Evolutionary conservation across 2,888 invertebrate species (phyloP).

Genomic region (Heliconius charithonia): DNA sequence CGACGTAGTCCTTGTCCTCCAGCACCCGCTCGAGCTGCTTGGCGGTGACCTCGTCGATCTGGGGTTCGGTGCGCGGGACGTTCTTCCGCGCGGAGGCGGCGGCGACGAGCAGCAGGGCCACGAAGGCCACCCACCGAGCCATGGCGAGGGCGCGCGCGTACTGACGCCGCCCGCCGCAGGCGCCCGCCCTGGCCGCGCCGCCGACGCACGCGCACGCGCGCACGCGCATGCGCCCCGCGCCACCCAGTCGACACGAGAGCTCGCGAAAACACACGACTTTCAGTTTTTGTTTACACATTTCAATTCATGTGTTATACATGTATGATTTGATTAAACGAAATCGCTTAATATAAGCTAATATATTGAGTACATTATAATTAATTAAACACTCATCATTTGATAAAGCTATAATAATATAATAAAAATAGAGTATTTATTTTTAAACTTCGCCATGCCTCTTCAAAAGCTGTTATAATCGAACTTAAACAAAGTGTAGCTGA

Average conservation of each 20-base stretch:
- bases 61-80: constrained; percentile 84
- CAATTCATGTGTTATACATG: constrained; percentile 2
- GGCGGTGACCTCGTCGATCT: constrained; percentile 96
- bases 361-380: not conserved
- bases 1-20: constrained; percentile 96
- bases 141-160: constrained; percentile 81
- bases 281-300: constrained; percentile 48
- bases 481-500: not conserved
- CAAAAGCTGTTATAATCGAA: too few species aligned
- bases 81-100: constrained; percentile 77
- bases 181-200: constrained; percentile 54
- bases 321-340: not conserved
- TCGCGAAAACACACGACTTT: constrained; percentile 50
- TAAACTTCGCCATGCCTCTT: not conserved
- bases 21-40: constrained; percentile 95
- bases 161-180: constrained; percentile 57
- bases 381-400: not conserved
- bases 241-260: constrained; percentile 42
- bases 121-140: constrained; percentile 81
- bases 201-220: constrained; percentile 51
- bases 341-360: not conserved
- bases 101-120: constrained; percentile 82
- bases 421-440: not conserved
- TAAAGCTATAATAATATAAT: not conserved
- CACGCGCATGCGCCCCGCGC: constrained; percentile 43